A percentile compares a stretch with the other conserved stretches of the same genome.
Evolutionary conservation across 2,113 vertebrate species (phyloP).

Genomic region (Halichoerus grypus): DNA sequence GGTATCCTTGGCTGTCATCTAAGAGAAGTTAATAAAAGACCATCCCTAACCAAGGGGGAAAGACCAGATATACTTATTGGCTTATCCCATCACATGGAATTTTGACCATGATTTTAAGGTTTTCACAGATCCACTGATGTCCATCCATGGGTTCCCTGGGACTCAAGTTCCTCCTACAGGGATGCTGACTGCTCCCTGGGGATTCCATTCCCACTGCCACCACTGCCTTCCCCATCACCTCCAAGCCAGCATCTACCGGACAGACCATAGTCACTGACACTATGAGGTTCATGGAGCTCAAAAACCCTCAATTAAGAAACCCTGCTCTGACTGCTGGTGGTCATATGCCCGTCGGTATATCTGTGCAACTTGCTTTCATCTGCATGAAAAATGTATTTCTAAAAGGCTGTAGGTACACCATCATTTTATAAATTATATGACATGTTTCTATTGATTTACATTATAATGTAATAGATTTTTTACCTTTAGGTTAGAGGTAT

Average conservation of each 20-base stretch:
- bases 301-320: background rate
- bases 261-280: background rate
- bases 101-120: background rate
- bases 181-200: background rate
- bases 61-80: background rate
- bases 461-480: conserved; percentile 11
- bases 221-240: background rate
- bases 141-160: background rate
- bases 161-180: background rate
- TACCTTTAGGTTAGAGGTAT: conserved; percentile 53
- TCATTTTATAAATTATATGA: conserved; percentile 48
- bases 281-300: background rate
- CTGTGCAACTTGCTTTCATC: background rate
- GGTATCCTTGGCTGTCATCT: background rate
- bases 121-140: background rate
- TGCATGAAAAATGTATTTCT: background rate
- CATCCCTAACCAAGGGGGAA: background rate
- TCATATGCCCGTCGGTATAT: background rate
- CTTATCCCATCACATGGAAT: background rate
- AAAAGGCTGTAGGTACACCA: background rate
- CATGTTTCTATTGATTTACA: conserved; percentile 57
- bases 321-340: background rate
- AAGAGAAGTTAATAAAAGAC: background rate
- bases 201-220: background rate
- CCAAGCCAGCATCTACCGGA: background rate